phyloP scores from a whole-genome alignment of 2,888 invertebrate genomes.

The Drepana falcataria region DNA sequence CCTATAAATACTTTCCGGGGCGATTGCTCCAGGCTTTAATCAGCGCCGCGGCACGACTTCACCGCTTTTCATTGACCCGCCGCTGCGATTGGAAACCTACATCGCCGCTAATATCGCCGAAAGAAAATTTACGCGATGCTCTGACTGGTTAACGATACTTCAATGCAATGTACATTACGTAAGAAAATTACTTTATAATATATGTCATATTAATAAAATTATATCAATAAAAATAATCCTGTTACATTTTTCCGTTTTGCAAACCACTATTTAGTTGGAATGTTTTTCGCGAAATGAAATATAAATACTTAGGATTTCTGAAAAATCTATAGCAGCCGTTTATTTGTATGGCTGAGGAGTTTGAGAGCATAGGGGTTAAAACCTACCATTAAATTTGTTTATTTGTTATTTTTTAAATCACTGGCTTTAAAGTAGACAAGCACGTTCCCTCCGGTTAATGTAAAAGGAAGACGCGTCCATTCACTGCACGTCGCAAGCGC shows the following conservation, averaged over 20 bases:
- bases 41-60: slow-evolving; percentile 73
- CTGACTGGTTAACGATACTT: slow-evolving; percentile 35
- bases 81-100: slow-evolving; percentile 70
- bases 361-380: too few species aligned
- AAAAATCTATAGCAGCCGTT: too few species aligned
- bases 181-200: too few species aligned
- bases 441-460: neutral
- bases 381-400: too few species aligned
- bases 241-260: too few species aligned
- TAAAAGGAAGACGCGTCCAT: slow-evolving; percentile 27
- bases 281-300: too few species aligned
- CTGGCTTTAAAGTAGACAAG: neutral
- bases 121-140: slow-evolving; percentile 60
- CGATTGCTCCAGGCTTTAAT: slow-evolving; percentile 78
- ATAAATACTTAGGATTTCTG: too few species aligned
- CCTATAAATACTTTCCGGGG: slow-evolving; percentile 77
- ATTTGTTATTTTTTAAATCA: too few species aligned
- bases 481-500: slow-evolving; percentile 46
- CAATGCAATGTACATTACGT: slow-evolving; percentile 14
- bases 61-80: slow-evolving; percentile 75
- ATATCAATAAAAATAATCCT: too few species aligned
- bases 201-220: too few species aligned
- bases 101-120: slow-evolving; percentile 57
- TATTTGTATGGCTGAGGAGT: too few species aligned
- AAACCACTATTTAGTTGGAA: too few species aligned